Base-by-base conservation (phyloP, 2,113 vertebrate genomes). In the Hydropotes inermis region DNA sequence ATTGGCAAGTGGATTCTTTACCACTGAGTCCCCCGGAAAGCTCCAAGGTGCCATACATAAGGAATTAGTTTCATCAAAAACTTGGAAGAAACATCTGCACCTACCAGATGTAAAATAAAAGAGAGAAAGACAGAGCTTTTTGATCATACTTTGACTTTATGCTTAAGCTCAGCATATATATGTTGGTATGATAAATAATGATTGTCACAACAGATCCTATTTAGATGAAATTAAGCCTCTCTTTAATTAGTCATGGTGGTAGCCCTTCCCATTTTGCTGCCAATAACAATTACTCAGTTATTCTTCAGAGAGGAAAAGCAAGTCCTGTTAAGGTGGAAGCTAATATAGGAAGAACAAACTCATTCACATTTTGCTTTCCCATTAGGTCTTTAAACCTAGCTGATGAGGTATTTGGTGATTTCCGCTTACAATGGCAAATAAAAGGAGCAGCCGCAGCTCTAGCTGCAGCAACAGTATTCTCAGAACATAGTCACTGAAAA, bases 401-500 rank as follows among this genome's bases (percentile, higher is more conserved):
- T 74, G 45, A 90, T 88, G 67, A 61, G 7, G 43, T 54, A 76
- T 36, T 92, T 81, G 36, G 47, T 60, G 43, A 95, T 76, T 96
- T 94, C 23, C n/a, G 83, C 15, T 84, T 92, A 17, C 4, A 86
- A 14, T 52, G 23, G 12, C 36, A 83, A 60, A 89, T 61, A 50
- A 60, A 97, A 95, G 87, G 47, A 95, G 36, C 30, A 74, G 45
- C 50, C 83, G 50, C 14, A 79, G 74, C 3, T 91, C 52, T 57
- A 60, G 85, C 94, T 47, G 21, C 39, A 90, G 81, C 25, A 50
- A 87, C 36, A 27, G 7, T 61, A 43, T 55, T 85, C 91, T 94
- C 52, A 76, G 92, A 94, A 45, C 36, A 91, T 5, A 85, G 58
- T 55, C 67, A 91, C 33, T 76, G 54, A 94, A 89, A 97, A 97